Percentiles rank a stretch among this genome's conserved stretches.
Conservation (phyloP, 2,888 invertebrate species). For the Marronus borbonicus region DNA sequence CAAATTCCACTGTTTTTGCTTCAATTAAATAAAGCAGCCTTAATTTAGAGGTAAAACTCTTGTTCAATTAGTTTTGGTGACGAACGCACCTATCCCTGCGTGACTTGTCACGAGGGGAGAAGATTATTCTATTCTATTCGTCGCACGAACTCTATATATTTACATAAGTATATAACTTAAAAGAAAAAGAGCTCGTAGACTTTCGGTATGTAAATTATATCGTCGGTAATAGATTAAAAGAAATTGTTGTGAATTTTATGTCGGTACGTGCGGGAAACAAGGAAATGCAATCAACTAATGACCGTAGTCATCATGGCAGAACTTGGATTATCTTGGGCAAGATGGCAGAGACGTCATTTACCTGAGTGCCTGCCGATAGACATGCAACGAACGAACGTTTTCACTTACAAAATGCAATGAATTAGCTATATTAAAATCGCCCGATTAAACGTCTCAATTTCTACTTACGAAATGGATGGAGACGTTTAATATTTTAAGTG, state of each 20-base stretch:
- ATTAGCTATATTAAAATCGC: conserved; percentile 57
- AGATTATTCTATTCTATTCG: conserved; percentile 23
- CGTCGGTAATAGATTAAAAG: conserved; percentile 46
- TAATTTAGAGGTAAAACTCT: conserved; percentile 35
- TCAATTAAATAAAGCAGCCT: conserved; percentile 25
- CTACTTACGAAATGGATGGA: not conserved
- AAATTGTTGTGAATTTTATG: conserved; percentile 47
- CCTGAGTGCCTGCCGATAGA: conserved; percentile 66
- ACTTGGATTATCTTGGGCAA: conserved; percentile 61
- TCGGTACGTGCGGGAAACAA: conserved; percentile 49
- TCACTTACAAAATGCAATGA: conserved; percentile 55
- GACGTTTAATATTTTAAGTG: not conserved
- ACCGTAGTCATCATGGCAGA: conserved; percentile 56
- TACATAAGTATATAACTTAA: no score
- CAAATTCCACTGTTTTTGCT: conserved; percentile 6
- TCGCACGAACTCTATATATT: not conserved
- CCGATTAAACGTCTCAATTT: conserved; percentile 44
- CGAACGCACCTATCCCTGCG: conserved; percentile 38
- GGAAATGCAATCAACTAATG: conserved; percentile 60
- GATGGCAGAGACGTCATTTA: conserved; percentile 65
- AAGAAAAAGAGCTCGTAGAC: conserved; percentile 19
- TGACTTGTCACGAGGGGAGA: conserved; percentile 43
- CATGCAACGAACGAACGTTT: conserved; percentile 65
- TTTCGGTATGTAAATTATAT: conserved; percentile 46
- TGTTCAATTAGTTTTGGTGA: conserved; percentile 32